Base-by-base conservation (phyloP, 2,113 vertebrate species). In the Podiceps cristatus region DNA sequence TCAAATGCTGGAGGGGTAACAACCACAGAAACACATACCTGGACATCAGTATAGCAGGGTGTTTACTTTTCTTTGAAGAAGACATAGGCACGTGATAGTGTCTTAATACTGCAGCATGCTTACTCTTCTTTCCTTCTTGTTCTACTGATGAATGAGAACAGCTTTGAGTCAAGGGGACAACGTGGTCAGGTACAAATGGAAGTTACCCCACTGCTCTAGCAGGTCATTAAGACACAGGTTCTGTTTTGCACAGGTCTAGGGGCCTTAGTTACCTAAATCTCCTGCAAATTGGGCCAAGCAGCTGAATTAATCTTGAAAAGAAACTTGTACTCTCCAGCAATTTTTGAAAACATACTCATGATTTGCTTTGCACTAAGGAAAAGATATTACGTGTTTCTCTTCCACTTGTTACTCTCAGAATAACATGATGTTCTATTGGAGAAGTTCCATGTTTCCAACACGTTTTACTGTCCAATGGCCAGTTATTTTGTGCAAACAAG, bases 61-160 rank as follows among this genome's bases (percentile, higher is more conserved):
- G 42, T 66, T 59, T 71, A 19, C 13, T 42, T 73, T 55, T 50
- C 22, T 35, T 53, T 53, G 33, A 11, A 73, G 71, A 73, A 81
- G 22, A 31, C 12, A 16, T 9, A 27, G 35, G 6, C 13, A 52
- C 1, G 0, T n/a, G 56, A 10, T 16, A 40, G 7, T 6, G 18
- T 49, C 44, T 29, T 83, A 37, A 53, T 53, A 63, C 18, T 37
- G 8, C 29, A 25, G 14, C 0, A 1, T 60, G 28, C 27, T 73
- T 67, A 5, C 50, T 47, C n/a, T 74, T 68, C 11, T 16, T 63
- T 73, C 18, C 31, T 75, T 60, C 31, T 64, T 37, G 16, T 47
- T 88, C 25, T 77, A 4, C 10, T 47, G 69, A 47, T 31, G 25
- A 72, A 94, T 35, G 12, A 76, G 33, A 81, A 24, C 7, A 49